phyloP scores from a whole-genome alignment of 2,888 invertebrate genomes.

The Chironomus riparius region DNA sequence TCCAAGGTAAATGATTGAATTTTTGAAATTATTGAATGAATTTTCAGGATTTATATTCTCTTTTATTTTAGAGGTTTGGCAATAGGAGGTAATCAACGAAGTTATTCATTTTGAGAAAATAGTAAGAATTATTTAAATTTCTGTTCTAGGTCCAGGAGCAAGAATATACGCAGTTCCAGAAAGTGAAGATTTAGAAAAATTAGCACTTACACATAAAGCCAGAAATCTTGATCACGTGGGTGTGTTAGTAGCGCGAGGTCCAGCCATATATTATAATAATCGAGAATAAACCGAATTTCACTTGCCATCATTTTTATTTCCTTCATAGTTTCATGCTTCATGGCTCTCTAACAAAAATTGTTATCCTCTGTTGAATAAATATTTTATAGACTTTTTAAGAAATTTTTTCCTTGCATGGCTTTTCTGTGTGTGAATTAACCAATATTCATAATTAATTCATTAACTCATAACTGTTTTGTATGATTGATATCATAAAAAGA shows the following conservation, averaged over 20 bases:
- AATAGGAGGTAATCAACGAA: slow-evolving; percentile 47
- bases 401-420: too few species aligned
- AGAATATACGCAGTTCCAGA: slow-evolving; percentile 59
- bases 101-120: too few species aligned
- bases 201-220: slow-evolving; percentile 35
- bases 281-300: not conserved
- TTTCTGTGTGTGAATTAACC: too few species aligned
- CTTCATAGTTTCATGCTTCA: not conserved
- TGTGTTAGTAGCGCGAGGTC: slow-evolving; percentile 63
- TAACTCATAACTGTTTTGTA: too few species aligned
- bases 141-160: slow-evolving; percentile 49
- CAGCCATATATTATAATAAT: slow-evolving; percentile 57
- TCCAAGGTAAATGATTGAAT: slow-evolving; percentile 38
- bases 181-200: slow-evolving; percentile 48
- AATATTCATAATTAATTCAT: too few species aligned
- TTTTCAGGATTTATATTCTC: not conserved
- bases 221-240: slow-evolving; percentile 50
- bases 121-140: too few species aligned
- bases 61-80: slow-evolving; percentile 52
- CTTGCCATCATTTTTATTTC: not conserved
- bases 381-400: not conserved
- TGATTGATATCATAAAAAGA: too few species aligned
- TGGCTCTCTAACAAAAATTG: not conserved
- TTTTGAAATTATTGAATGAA: not conserved
- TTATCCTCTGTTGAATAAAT: not conserved